Evolutionary conservation across 1,140 invertebrate genomes (phyloP), one percentile per base, ranked within the genome.

Genomic region (Drosophila bocki): DNA sequence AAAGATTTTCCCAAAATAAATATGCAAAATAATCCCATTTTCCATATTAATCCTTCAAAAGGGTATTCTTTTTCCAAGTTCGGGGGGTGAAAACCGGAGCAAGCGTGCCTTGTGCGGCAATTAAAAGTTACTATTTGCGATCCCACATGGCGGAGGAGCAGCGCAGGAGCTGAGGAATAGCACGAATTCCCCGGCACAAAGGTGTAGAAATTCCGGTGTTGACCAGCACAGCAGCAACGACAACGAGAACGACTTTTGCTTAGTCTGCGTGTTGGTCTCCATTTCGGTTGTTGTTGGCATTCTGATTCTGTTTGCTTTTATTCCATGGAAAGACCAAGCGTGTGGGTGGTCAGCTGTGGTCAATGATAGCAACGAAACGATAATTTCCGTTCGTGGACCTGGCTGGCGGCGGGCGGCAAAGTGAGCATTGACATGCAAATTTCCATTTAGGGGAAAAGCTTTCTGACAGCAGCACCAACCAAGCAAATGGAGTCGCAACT

Each of bases 371-470:
- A 70, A 19, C 70, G 62, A 75, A 75, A 75, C 85, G 80, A 78
- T 90, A 84, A 90, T 84, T 88, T 90, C 72, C 64, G 68, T 74
- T 60, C 50, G 59, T 54, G 62, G 37, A 58, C 41, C 22, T 57
- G 63, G 60, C 17, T 68, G 60, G 63, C 13, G 45, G 47, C 13
- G 45, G 47, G 61, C 69, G 26, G 58, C 75, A 90, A 85, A 88
- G 62, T 85, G 82, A 63, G 48, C 60, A 47, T 62, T 68, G 71
- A 90, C 85, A 88, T 88, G 85, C 86, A 82, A 88, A 90, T 88
- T 82, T 79, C 47, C 75, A 88, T 79, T 88, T 88, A 88, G 71
- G 68, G 70, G 48, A 56, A 77, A 83, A 86, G 78, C 78, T 67
- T 78, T 85, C 76, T 69, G 67, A 51, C 54, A 53, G 67, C 82